Percentiles rank a stretch among this genome's conserved stretches.
Evolutionary conservation across 2,888 invertebrate species (phyloP).

Genomic region (Trypoxylon attenuatum): DNA sequence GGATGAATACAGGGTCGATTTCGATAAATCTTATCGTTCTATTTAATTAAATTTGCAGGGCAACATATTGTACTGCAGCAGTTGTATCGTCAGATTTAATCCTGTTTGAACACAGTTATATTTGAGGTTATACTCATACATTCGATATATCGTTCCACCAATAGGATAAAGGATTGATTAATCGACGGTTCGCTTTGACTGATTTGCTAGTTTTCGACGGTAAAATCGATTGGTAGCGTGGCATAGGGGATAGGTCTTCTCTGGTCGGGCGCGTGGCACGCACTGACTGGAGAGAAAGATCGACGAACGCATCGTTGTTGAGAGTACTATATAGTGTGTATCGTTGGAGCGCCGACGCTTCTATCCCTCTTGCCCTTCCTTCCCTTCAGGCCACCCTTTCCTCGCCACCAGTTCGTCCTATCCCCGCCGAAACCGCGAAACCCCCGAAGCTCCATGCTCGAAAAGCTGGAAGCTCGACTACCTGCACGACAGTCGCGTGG

Average conservation of each 20-base stretch:
- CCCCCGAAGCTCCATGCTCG: slow-evolving; percentile 59
- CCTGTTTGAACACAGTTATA: no score
- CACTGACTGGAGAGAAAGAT: slow-evolving; percentile 67
- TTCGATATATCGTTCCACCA: no score
- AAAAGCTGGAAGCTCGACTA: slow-evolving; percentile 62
- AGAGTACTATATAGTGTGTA: slow-evolving; percentile 59
- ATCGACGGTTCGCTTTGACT: no score
- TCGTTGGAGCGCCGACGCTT: slow-evolving; percentile 71
- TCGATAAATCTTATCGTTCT: no score
- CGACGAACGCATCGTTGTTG: slow-evolving; percentile 56
- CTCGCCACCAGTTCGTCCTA: slow-evolving; percentile 41
- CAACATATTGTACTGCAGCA: no score
- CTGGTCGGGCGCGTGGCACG: slow-evolving; percentile 67
- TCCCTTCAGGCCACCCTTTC: slow-evolving; percentile 48
- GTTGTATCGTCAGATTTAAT: no score
- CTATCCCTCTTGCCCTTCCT: slow-evolving; percentile 47
- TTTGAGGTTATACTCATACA: no score
- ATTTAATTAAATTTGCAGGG: no score
- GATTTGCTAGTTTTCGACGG: no score
- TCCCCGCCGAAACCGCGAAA: slow-evolving; percentile 63
- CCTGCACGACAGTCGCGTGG: slow-evolving; percentile 69
- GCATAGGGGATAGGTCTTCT: slow-evolving; percentile 49
- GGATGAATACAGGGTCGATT: no score
- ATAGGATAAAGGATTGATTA: no score
- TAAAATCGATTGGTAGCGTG: neutral